Evolutionary conservation across 2,797 vertebrate genomes (phyloP).

Genomic region (Hippocampus kuda): DNA sequence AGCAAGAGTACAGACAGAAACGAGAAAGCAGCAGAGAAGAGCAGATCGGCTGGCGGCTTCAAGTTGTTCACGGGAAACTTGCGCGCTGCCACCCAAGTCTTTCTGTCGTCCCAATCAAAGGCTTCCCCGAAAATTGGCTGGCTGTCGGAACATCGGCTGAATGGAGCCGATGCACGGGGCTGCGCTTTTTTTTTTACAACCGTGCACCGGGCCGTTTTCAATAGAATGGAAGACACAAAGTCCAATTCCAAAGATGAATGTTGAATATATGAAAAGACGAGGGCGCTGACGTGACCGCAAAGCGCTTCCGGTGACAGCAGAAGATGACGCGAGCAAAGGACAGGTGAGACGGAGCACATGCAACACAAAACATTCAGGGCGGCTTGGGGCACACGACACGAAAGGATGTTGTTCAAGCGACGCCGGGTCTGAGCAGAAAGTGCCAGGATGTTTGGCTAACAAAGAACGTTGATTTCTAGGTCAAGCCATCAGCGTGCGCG

Average conservation of each 20-base stretch:
- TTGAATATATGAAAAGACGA: conserved; percentile 2
- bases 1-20: conserved; percentile 14
- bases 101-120: conserved; percentile 44
- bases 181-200: too few relatives aligned
- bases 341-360: conserved; percentile 40
- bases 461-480: neutral
- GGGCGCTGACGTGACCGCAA: conserved; percentile 30
- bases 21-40: conserved; percentile 28
- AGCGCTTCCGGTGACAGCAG: conserved; percentile 41
- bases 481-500: neutral
- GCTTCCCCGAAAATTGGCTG: neutral
- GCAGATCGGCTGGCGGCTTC: conserved; percentile 50
- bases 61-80: conserved; percentile 43
- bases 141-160: neutral
- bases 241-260: neutral
- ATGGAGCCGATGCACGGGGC: neutral
- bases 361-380: conserved; percentile 28
- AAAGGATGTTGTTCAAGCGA: neutral
- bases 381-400: conserved; percentile 12
- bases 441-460: neutral
- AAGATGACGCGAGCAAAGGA: conserved; percentile 31
- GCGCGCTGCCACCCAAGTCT: conserved; percentile 47
- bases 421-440: neutral
- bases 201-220: neutral
- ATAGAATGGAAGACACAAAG: conserved; percentile 1